These are phyloP conservation scores for Poeciliopsis occidentalis DNA, from an alignment of 2,113 vertebrate species.

Conservation along the genomic window DNA sequence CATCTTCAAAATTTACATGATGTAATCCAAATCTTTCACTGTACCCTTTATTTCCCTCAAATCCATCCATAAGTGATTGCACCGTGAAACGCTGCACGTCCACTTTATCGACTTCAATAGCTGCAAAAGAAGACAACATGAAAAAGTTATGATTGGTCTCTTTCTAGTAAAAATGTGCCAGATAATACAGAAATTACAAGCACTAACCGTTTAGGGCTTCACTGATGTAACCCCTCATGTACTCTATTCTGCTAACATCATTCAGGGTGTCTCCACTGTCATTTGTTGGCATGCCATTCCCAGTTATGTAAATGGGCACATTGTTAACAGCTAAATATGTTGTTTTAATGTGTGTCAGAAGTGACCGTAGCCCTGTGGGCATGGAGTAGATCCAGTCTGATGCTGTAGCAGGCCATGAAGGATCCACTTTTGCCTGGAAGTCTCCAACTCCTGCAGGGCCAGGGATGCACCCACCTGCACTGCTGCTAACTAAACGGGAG, in stretches of 20 bases:
- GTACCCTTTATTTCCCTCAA: constrained; percentile 88
- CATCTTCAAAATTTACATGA: constrained; percentile 82
- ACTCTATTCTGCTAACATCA: constrained; percentile 81
- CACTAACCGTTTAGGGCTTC: constrained; percentile 90
- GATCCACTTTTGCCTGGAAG: constrained; percentile 82
- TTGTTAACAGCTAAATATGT: constrained; percentile 80
- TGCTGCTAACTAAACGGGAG: constrained; percentile 79
- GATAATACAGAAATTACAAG: neutral
- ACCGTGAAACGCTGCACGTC: constrained; percentile 83
- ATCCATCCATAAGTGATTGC: constrained; percentile 89
- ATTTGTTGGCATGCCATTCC: constrained; percentile 84
- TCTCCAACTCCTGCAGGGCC: constrained; percentile 83
- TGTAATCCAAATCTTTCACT: constrained; percentile 88
- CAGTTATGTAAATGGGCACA: constrained; percentile 89
- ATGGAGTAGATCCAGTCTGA: constrained; percentile 86
- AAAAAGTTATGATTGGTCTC: accelerated
- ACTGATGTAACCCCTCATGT: constrained; percentile 85
- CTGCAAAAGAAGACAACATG: constrained; percentile 63
- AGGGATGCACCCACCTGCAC: constrained; percentile 70
- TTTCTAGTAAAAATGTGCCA: neutral
- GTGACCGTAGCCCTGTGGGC: constrained; percentile 89
- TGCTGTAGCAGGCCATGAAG: constrained; percentile 83
- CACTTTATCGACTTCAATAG: constrained; percentile 79
- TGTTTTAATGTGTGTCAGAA: constrained; percentile 85
- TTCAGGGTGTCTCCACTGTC: constrained; percentile 71